Evolutionary conservation across 2,113 vertebrate species (phyloP).

Genomic region (Nymphicus hollandicus): DNA sequence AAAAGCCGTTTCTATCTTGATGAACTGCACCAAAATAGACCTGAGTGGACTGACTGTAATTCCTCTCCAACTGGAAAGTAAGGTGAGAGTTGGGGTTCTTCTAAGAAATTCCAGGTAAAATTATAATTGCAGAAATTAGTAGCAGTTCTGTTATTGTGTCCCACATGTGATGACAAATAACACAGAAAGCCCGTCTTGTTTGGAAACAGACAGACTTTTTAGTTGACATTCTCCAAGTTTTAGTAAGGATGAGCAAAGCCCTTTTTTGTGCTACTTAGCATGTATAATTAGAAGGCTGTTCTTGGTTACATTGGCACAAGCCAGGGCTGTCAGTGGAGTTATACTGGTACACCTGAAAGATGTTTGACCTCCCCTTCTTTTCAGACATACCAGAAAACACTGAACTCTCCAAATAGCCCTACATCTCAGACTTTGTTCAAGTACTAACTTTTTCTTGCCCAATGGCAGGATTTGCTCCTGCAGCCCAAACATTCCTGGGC

Average conservation of each 20-base stretch:
- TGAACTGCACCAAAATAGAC: not conserved
- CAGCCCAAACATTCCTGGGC: not conserved
- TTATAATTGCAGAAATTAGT: not conserved
- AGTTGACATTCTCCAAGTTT: not conserved
- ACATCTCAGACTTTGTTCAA: not conserved
- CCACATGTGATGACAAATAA: not conserved
- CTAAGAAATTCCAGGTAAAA: not conserved
- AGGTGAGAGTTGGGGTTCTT: not conserved
- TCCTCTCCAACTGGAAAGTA: not conserved
- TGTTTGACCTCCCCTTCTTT: not conserved
- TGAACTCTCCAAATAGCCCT: not conserved
- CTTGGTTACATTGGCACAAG: not conserved
- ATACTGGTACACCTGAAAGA: not conserved
- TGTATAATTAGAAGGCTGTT: not conserved
- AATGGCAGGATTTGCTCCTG: not conserved
- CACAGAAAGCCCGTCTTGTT: not conserved
- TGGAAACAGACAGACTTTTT: not conserved
- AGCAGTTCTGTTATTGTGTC: not conserved
- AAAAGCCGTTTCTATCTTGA: not conserved
- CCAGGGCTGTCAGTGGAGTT: not conserved
- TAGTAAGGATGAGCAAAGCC: fast-evolving
- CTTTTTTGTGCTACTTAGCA: not conserved
- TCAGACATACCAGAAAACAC: not conserved
- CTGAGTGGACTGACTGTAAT: not conserved
- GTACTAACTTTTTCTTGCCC: not conserved